These are phyloP conservation scores for Smutsia temminckii DNA, from an alignment of 2,797 vertebrate genomes.

Conservation along the genomic window DNA sequence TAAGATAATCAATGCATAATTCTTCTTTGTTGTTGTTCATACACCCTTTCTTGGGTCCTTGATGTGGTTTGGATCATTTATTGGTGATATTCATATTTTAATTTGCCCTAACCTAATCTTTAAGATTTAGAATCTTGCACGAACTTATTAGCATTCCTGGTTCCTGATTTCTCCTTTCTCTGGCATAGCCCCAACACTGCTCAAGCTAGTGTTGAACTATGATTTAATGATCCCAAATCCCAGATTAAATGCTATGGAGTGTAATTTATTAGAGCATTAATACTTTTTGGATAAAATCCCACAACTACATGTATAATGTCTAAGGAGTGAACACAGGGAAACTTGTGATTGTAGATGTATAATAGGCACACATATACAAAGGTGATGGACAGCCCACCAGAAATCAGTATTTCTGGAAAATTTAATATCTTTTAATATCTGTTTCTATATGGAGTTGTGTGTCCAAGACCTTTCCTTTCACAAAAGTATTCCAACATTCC, in stretches of 20 bases:
- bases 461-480: neutral
- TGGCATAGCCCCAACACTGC: neutral
- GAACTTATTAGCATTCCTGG: neutral
- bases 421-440: neutral
- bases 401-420: neutral
- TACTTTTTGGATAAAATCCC: neutral
- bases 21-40: neutral
- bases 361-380: neutral
- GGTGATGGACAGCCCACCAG: neutral
- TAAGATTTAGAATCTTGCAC: neutral
- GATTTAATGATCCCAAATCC: neutral
- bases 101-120: neutral
- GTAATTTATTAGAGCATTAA: neutral
- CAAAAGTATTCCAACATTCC: neutral
- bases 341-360: neutral
- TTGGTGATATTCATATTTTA: neutral
- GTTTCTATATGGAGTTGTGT: neutral
- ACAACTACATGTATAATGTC: neutral
- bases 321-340: neutral
- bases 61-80: neutral
- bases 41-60: neutral
- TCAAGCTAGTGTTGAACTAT: neutral
- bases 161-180: neutral
- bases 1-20: neutral
- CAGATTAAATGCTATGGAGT: neutral